These are phyloP conservation scores for Galbula dea DNA, from an alignment of 2,113 vertebrate species.

Conservation along the genomic window DNA sequence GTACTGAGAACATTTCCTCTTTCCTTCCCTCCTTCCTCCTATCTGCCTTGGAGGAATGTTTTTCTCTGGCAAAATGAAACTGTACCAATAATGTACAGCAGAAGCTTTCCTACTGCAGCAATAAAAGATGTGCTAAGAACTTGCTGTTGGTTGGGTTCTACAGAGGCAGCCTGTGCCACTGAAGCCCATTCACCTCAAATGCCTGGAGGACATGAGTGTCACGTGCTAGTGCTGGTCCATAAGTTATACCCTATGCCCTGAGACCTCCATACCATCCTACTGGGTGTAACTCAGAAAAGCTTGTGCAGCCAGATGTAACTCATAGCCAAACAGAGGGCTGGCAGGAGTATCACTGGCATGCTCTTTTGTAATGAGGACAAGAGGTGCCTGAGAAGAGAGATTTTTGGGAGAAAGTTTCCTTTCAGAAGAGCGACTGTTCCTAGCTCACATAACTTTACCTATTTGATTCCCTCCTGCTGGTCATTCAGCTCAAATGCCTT, in stretches of 20 bases:
- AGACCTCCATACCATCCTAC: background rate
- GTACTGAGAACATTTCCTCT: background rate
- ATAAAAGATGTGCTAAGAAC: background rate
- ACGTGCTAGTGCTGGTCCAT: background rate
- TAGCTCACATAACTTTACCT: background rate
- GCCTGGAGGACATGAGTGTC: fast-evolving
- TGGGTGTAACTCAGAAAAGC: background rate
- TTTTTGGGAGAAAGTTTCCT: background rate
- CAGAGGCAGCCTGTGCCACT: background rate
- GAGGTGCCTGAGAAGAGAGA: background rate
- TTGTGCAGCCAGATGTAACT: background rate
- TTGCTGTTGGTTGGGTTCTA: background rate
- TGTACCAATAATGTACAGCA: background rate
- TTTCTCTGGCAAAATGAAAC: background rate
- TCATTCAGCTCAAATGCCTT: background rate
- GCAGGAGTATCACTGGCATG: background rate
- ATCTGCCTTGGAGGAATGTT: background rate
- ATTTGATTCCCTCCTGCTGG: background rate
- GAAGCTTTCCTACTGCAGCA: background rate
- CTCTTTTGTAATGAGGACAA: background rate
- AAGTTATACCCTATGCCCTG: background rate
- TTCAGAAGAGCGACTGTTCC: background rate
- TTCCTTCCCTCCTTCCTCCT: background rate
- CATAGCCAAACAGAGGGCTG: background rate
- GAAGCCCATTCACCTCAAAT: background rate